Base-by-base conservation (phyloP, 2,888 invertebrate genomes). In the Campopleginae sp. region DNA sequence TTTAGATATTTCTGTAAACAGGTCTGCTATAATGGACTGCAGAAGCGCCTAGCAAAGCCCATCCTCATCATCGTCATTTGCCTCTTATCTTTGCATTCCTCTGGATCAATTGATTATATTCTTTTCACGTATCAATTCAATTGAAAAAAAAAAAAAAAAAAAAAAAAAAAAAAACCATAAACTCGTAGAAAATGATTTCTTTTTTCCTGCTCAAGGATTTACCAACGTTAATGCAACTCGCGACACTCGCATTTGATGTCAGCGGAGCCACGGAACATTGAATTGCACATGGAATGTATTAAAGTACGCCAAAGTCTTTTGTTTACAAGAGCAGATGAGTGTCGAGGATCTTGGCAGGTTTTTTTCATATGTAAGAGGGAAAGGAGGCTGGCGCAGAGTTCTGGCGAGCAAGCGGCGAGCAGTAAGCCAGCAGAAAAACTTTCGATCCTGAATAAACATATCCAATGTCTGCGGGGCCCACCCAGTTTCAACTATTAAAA, bases 1-100 rank as follows among this genome's bases (percentile, higher is more conserved):
- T 93, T 93, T 93, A 93, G 89, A 89, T 90, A 91, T 91, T 90
- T 91, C 90, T 91, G 89, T 92, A 93, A 93, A 93, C 93, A 92
- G 90, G 90, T 89, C 91, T n/a, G n/a, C n/a, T 89, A 91, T 93
- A 93, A 93, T 93, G 93, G 92, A 92, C 92, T 93, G 92, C 93
- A 93, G 93, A 92, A 93, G 91, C 92, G 90, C 90, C 90, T 76
- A 85, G 77, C 72, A 14, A 77, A 82, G 77, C 68, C 51, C 80
- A 58, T 80, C 71, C 65, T 85, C 46, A 65, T 75, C 54, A 27
- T 81, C 46, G 65, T 80, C 78, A 46, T 54, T 33, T 14, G 38
- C 79, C 65, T 66, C 71, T 63, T 85, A 54, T 79, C 19, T 12
- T 12, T n/a, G 8, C 23, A 27, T 58, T 58, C 6, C 58, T 58